Evolutionary conservation across 1,140 invertebrate genomes (phyloP).

Genomic region (Notospermus geniculatus): DNA sequence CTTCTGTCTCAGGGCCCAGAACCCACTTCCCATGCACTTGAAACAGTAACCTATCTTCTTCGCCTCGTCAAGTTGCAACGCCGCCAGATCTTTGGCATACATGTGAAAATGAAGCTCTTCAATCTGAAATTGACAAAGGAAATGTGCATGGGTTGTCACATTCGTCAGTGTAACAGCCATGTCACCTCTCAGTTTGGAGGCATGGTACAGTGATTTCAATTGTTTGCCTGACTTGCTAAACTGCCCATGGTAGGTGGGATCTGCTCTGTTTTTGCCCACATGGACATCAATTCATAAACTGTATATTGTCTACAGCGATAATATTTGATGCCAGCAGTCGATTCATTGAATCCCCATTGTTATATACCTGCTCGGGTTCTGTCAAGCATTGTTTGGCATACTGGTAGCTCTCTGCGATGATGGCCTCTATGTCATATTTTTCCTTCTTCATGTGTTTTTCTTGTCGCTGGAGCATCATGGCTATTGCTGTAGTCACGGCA

Average conservation of each 20-base stretch:
- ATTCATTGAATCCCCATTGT: background rate
- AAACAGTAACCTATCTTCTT: background rate
- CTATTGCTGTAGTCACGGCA: conserved; percentile 43
- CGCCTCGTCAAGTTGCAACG: background rate
- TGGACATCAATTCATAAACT: background rate
- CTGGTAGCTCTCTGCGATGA: conserved; percentile 37
- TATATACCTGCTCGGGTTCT: conserved; percentile 23
- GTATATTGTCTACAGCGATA: background rate
- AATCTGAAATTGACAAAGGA: background rate
- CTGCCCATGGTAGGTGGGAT: background rate
- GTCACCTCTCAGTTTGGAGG: too few relatives aligned
- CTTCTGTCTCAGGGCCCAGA: conserved; percentile 8
- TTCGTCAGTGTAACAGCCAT: background rate
- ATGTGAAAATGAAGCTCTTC: background rate
- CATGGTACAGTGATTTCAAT: background rate
- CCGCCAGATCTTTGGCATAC: background rate
- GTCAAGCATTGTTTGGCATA: conserved; percentile 36
- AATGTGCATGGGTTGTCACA: background rate
- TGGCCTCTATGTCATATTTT: conserved; percentile 34
- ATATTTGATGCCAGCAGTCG: background rate
- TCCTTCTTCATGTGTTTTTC: conserved; percentile 43
- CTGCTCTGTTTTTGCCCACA: background rate
- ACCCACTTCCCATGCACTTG: background rate
- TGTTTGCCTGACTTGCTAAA: background rate
- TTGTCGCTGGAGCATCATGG: conserved; percentile 43